These are phyloP conservation scores for Drosophila cardini DNA, from an alignment of 1,140 invertebrate genomes.

Conservation along the genomic window DNA sequence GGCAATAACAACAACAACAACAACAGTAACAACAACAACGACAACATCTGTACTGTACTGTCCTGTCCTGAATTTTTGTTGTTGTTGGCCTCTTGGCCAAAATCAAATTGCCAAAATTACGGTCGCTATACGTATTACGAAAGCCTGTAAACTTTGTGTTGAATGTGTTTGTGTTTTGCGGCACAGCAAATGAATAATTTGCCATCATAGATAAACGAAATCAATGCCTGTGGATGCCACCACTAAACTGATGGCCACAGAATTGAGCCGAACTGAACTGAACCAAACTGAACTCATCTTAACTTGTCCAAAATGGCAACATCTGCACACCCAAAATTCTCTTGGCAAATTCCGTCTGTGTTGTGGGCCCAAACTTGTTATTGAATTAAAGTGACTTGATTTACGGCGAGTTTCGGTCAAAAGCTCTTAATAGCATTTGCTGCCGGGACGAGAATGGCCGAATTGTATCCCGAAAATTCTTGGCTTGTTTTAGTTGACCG, in stretches of 20 bases:
- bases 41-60: background rate
- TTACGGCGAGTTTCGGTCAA: constrained; percentile 45
- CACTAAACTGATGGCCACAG: constrained; percentile 22
- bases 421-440: constrained; percentile 40
- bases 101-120: constrained; percentile 52
- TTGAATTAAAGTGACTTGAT: constrained; percentile 55
- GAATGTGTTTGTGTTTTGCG: constrained; percentile 15
- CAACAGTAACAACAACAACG: background rate
- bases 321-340: constrained; percentile 25
- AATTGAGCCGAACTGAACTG: constrained; percentile 9
- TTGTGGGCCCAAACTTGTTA: constrained; percentile 36
- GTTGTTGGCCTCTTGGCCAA: constrained; percentile 19
- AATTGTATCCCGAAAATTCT: background rate
- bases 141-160: constrained; percentile 32
- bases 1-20: constrained; percentile 4
- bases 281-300: constrained; percentile 9
- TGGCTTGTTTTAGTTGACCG: constrained; percentile 5
- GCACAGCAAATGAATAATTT: constrained; percentile 52
- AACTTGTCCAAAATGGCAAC: constrained; percentile 43
- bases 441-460: background rate
- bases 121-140: constrained; percentile 1
- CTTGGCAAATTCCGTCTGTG: background rate
- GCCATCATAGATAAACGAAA: constrained; percentile 49
- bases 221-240: constrained; percentile 35
- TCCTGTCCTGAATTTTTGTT: background rate